Evolutionary conservation across 2,888 invertebrate species (phyloP).

Genomic region (Conistra vaccinii): DNA sequence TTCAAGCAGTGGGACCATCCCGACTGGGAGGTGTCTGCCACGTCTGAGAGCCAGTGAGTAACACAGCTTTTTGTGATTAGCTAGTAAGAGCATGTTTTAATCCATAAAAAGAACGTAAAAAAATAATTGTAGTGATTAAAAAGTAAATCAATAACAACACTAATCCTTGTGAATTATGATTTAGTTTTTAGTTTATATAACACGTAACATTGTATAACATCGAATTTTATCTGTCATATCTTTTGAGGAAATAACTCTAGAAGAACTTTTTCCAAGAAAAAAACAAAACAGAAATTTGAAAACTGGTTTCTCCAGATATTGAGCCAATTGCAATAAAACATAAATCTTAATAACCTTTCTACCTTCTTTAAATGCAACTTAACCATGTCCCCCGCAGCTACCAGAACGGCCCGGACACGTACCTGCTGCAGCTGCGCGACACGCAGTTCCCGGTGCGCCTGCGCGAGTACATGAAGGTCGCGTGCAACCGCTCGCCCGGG

Average conservation of each 20-base stretch:
- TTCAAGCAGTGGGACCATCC: constrained; percentile 95
- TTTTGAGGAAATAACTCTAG: not conserved
- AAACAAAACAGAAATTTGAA: no score
- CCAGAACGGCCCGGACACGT: constrained; percentile 99
- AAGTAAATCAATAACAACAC: not conserved
- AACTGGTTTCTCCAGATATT: not conserved
- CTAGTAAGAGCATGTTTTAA: not conserved
- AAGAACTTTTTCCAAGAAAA: not conserved
- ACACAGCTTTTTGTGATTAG: not conserved
- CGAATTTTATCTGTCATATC: not conserved
- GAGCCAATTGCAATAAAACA: not conserved
- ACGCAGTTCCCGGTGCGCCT: constrained; percentile 98
- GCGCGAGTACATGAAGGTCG: constrained; percentile 98
- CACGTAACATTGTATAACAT: not conserved
- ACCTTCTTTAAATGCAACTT: not conserved
- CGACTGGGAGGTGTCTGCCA: constrained; percentile 95
- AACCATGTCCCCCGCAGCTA: constrained; percentile 91
- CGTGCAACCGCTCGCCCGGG: constrained; percentile 94
- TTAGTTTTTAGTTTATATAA: not conserved
- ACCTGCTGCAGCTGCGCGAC: constrained; percentile 97
- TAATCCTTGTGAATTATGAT: not conserved
- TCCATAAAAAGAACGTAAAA: not conserved
- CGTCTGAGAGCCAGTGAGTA: constrained; percentile 96
- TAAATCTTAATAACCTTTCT: not conserved
- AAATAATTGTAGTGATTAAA: not conserved